Base-by-base conservation (phyloP, 2,797 vertebrate genomes). In the Micromesistius poutassou region DNA sequence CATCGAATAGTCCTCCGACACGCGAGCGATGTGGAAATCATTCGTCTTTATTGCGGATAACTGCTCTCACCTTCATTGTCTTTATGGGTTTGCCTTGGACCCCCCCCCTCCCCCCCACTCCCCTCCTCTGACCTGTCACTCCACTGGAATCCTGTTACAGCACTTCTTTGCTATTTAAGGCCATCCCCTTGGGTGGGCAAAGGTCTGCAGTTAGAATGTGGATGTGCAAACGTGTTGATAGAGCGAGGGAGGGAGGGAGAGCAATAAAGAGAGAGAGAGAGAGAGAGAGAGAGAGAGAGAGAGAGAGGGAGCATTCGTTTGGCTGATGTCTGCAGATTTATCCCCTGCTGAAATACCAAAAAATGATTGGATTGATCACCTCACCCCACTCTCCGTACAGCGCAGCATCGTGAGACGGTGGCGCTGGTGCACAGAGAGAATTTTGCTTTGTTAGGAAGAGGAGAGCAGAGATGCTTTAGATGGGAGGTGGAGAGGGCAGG, bases 101-200 rank as follows among this genome's bases (percentile, higher is more conserved):
- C 46, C 46, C 16, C 46, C 4, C 46, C 19, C 46, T 19, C 16
- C 46, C 16, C 16, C 46, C 46, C 14, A 10, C 38, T 13, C 38
- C 12, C 89, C 82, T 85, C 81, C 86, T 77, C 78, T 85, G 87
- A 91, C 91, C 88, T 55, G 13, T 78, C 82, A 87, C 80, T 80
- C 82, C 76, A 42, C 73, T 33, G 79, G 85, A 91, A 92, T 92
- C 92, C 87, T 84, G 80, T 93, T 92, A 92, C 70, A 71, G 81
- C 81, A 76, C 79, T 75, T 25, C 33, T n/a, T 30, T 66, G 74
- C 2, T 22, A 82, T 76, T 81, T 38, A 73, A 70, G 83, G 83
- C 62, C 81, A 46, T 87, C 85, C 85, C 87, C 80, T 38, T 78
- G 55, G 84, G 70, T 40, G 42, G 74, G 79, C 78, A 85, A 74